Percentiles rank a stretch among this genome's conserved stretches.
These are phyloP conservation scores for Cantharis lateralis DNA, from an alignment of 2,888 invertebrate species.

Conservation along the genomic window DNA sequence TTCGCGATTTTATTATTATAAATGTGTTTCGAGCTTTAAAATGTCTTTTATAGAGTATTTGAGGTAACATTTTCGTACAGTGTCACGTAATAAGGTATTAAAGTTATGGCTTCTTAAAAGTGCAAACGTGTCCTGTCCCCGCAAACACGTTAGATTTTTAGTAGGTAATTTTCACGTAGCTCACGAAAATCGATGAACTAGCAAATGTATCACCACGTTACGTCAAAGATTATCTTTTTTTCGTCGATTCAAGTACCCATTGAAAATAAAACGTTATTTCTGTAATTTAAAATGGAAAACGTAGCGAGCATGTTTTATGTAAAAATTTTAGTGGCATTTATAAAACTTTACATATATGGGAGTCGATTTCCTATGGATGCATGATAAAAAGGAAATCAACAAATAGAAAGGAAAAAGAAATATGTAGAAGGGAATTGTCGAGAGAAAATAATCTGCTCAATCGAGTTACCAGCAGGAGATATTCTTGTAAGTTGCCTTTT, in stretches of 20 bases:
- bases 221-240: neutral
- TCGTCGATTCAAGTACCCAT: neutral
- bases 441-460: slow-evolving; percentile 12
- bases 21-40: neutral
- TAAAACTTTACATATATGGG: neutral
- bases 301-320: neutral
- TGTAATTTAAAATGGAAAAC: neutral
- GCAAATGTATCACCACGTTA: slow-evolving; percentile 3
- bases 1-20: neutral
- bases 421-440: slow-evolving; percentile 12
- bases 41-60: neutral
- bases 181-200: slow-evolving; percentile 1
- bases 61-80: neutral
- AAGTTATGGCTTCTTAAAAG: slow-evolving; percentile 4
- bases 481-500: neutral
- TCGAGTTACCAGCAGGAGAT: neutral
- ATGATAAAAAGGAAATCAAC: neutral
- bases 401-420: neutral
- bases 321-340: neutral
- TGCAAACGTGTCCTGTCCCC: slow-evolving; percentile 3
- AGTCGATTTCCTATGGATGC: neutral
- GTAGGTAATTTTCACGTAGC: neutral
- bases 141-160: neutral
- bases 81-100: slow-evolving; percentile 4
- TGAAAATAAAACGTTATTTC: neutral